These are phyloP conservation scores for Paratrypauchen microcephalus DNA, from an alignment of 2,797 vertebrate genomes.

Conservation along the genomic window DNA sequence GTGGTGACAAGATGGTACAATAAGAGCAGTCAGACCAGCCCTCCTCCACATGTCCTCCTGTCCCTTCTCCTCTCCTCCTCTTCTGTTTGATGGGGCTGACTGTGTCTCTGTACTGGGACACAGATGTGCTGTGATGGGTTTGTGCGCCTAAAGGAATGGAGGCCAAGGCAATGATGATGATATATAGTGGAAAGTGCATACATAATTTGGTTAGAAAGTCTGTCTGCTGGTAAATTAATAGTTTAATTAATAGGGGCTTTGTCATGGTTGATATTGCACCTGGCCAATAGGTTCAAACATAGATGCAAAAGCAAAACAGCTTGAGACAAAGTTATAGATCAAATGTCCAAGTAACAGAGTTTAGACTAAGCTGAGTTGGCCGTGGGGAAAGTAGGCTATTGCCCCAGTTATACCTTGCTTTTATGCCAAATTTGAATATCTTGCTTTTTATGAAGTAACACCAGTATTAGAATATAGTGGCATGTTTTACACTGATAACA, in stretches of 20 bases:
- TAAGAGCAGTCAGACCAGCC: conserved; percentile 54
- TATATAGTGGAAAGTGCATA: background rate
- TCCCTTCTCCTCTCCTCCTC: conserved; percentile 55
- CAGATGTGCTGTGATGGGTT: conserved; percentile 40
- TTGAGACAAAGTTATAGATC: too few relatives aligned
- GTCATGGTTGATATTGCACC: background rate
- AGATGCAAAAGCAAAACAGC: background rate
- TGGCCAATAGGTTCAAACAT: background rate
- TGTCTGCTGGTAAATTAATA: background rate
- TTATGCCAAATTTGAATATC: too few relatives aligned
- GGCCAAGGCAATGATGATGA: background rate
- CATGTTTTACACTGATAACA: too few relatives aligned
- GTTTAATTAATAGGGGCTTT: background rate
- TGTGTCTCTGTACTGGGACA: conserved; percentile 49
- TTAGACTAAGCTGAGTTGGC: too few relatives aligned
- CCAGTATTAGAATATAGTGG: too few relatives aligned
- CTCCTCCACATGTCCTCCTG: conserved; percentile 49
- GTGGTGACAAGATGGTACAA: conserved; percentile 51
- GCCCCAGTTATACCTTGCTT: too few relatives aligned
- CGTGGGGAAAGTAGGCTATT: too few relatives aligned
- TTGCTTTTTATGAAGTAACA: too few relatives aligned
- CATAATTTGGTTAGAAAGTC: background rate
- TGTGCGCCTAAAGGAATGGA: conserved; percentile 32
- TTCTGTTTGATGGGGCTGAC: conserved; percentile 43
- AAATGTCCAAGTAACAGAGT: too few relatives aligned